phyloP scores from a whole-genome alignment of 2,888 invertebrate species.

The Stegophylla sp. region DNA sequence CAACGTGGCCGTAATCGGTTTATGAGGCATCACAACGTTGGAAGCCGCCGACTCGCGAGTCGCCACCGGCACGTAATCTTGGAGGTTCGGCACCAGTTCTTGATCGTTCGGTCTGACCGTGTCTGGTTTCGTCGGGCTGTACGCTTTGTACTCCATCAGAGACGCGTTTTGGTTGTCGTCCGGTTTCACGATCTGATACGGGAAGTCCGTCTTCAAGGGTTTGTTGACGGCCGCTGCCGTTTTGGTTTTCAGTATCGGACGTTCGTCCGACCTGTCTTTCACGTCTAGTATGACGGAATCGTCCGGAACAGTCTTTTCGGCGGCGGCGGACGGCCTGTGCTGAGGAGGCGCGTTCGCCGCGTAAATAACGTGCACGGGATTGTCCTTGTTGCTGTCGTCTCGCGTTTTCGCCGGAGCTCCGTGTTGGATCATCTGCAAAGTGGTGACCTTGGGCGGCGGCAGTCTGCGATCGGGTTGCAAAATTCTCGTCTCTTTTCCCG shows the following conservation, averaged over 20 bases:
- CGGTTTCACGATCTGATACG: slow-evolving; percentile 72
- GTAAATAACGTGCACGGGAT: slow-evolving; percentile 70
- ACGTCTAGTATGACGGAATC: slow-evolving; percentile 66
- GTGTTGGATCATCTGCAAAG: slow-evolving; percentile 74
- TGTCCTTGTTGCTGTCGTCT: slow-evolving; percentile 63
- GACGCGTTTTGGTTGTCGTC: slow-evolving; percentile 60
- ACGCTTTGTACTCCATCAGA: slow-evolving; percentile 62
- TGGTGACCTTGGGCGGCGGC: slow-evolving; percentile 68
- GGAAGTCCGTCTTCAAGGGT: slow-evolving; percentile 69
- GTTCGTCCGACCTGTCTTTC: slow-evolving; percentile 65
- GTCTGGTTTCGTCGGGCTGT: slow-evolving; percentile 61
- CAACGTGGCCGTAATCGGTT: slow-evolving; percentile 61
- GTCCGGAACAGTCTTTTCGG: slow-evolving; percentile 64
- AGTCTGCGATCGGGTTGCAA: neutral
- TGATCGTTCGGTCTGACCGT: slow-evolving; percentile 60
- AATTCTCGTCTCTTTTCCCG: slow-evolving; percentile 56
- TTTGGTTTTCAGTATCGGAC: slow-evolving; percentile 66
- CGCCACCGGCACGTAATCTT: slow-evolving; percentile 65
- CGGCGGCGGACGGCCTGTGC: neutral
- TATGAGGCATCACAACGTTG: slow-evolving; percentile 63
- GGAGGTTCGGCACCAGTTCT: slow-evolving; percentile 66
- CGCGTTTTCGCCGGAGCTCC: slow-evolving; percentile 17
- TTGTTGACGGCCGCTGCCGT: slow-evolving; percentile 39
- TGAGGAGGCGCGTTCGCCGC: slow-evolving; percentile 67
- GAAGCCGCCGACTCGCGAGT: slow-evolving; percentile 60